These are phyloP conservation scores for Folsomia manolachei DNA, from an alignment of 2,888 invertebrate species.

Conservation along the genomic window DNA sequence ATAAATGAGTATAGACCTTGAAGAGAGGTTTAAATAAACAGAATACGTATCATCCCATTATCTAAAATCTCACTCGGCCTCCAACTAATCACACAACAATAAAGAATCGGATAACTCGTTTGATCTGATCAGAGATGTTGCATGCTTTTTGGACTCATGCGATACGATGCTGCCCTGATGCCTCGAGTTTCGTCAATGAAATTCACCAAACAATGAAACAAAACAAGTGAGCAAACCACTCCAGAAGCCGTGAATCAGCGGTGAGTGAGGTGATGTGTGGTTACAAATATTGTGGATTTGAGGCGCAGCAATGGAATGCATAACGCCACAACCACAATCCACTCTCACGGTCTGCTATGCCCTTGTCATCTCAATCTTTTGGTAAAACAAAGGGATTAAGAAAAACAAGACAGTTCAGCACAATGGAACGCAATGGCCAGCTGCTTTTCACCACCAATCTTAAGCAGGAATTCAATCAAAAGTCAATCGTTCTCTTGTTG, in stretches of 20 bases:
- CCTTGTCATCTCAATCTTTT: neutral
- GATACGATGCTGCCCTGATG: constrained; percentile 18
- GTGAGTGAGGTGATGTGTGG: neutral
- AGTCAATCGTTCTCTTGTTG: neutral
- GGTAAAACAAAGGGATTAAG: neutral
- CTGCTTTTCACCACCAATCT: constrained; percentile 7
- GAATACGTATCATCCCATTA: neutral
- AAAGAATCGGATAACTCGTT: neutral
- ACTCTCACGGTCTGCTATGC: neutral
- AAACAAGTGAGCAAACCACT: constrained; percentile 11
- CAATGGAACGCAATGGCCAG: neutral
- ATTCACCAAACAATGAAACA: constrained; percentile 34
- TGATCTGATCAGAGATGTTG: no score
- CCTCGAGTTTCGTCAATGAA: constrained; percentile 39
- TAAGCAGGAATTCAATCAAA: neutral
- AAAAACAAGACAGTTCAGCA: constrained; percentile 10
- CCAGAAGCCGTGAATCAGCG: constrained; percentile 18
- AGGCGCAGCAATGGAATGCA: neutral
- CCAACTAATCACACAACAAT: neutral
- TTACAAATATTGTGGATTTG: constrained; percentile 7
- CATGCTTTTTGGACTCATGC: neutral
- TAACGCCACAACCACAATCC: neutral
- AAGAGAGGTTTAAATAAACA: constrained; percentile 8
- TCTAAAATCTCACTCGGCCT: neutral
- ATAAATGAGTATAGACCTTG: constrained; percentile 10